These are phyloP conservation scores for Eurytoma californica DNA, from an alignment of 2,888 invertebrate species.

Conservation along the genomic window DNA sequence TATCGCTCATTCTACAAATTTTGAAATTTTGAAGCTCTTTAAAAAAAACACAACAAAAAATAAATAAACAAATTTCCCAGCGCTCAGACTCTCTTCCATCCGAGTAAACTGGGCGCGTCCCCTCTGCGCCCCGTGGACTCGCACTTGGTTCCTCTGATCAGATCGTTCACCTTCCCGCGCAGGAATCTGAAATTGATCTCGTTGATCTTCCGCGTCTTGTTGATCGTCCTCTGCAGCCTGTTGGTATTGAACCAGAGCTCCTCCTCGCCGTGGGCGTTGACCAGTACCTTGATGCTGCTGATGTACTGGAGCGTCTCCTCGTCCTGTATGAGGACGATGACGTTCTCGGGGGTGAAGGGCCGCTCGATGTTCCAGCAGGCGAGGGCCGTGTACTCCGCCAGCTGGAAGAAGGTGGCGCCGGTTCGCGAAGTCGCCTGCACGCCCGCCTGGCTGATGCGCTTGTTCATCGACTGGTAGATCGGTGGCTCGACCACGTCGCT, in stretches of 20 bases:
- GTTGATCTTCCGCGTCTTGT: conserved; percentile 65
- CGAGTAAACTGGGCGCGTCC: conserved; percentile 61
- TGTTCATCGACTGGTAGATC: conserved; percentile 68
- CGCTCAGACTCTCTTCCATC: conserved; percentile 66
- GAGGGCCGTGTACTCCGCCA: conserved; percentile 71
- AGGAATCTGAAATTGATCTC: conserved; percentile 71
- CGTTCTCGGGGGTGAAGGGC: conserved; percentile 70
- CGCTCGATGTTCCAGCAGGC: conserved; percentile 74
- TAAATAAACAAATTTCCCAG: no score
- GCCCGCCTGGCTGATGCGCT: conserved; percentile 72
- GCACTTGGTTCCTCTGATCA: conserved; percentile 71
- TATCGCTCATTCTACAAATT: no score
- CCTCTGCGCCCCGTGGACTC: conserved; percentile 60
- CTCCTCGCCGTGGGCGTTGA: conserved; percentile 66
- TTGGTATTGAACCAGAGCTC: conserved; percentile 73
- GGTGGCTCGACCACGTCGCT: conserved; percentile 66
- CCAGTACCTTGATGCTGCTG: conserved; percentile 71
- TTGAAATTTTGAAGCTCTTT: no score
- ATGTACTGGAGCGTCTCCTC: conserved; percentile 70
- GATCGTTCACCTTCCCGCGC: conserved; percentile 68
- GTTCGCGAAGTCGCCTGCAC: conserved; percentile 71
- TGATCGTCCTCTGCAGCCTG: conserved; percentile 72
- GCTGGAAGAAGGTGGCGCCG: conserved; percentile 74
- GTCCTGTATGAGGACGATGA: conserved; percentile 69
- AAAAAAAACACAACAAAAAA: no score